Evolutionary conservation across 2,888 invertebrate genomes (phyloP).

Genomic region (Rotaria socialis): DNA sequence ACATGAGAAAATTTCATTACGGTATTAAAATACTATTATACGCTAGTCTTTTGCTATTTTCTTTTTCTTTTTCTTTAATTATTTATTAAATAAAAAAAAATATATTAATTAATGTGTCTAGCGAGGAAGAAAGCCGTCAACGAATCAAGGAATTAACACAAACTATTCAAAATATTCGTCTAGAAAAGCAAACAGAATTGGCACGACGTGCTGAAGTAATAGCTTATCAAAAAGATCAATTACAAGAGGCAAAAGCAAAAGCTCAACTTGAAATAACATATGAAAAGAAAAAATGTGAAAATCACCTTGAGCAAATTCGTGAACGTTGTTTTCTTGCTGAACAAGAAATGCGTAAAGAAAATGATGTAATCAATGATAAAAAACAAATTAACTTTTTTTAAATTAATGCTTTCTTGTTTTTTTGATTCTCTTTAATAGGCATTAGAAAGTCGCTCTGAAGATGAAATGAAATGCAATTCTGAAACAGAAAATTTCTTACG

Average conservation of each 20-base stretch:
- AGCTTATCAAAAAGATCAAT: constrained; percentile 59
- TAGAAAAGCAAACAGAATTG: constrained; percentile 42
- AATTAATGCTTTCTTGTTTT: too few species aligned
- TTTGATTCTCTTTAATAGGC: constrained; percentile 48
- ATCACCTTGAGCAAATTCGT: constrained; percentile 57
- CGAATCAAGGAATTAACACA: constrained; percentile 40
- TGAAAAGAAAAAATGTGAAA: constrained; percentile 58
- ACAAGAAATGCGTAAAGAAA: constrained; percentile 50
- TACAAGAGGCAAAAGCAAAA: constrained; percentile 58
- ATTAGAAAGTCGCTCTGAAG: constrained; percentile 54
- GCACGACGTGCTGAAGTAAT: constrained; percentile 56
- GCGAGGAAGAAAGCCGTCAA: constrained; percentile 42
- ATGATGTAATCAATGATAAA: not conserved
- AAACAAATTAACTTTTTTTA: too few species aligned
- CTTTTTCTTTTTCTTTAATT: not conserved
- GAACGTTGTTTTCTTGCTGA: constrained; percentile 53
- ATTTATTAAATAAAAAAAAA: not conserved
- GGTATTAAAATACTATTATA: not conserved
- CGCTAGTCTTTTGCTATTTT: not conserved
- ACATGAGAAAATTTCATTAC: not conserved
- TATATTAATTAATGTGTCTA: not conserved
- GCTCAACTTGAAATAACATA: constrained; percentile 60
- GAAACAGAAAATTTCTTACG: constrained; percentile 57
- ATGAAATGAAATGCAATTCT: constrained; percentile 57
- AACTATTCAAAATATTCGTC: constrained; percentile 34